phyloP scores from a whole-genome alignment of 1,140 invertebrate genomes.

The Melitaea cinxia region DNA sequence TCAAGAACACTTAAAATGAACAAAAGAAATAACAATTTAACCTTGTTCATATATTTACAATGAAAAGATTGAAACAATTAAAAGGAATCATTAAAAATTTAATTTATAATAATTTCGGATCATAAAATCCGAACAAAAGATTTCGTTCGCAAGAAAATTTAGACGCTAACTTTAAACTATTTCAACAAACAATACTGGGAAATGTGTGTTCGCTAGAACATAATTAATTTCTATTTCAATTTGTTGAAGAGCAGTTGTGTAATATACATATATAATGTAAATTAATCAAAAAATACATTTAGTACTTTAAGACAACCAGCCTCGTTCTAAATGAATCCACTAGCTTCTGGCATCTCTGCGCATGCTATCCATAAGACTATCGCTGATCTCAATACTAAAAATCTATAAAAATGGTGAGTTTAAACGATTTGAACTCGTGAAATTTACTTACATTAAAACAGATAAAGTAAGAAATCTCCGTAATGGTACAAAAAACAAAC shows the following conservation, averaged over 20 bases:
- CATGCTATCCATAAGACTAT: no score
- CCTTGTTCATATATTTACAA: background rate
- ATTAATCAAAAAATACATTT: no score
- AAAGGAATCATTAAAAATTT: background rate
- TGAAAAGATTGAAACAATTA: background rate
- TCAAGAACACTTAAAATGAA: background rate
- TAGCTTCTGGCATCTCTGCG: no score
- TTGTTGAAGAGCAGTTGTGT: background rate
- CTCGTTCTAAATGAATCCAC: no score
- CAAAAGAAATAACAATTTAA: background rate
- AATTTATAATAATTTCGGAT: background rate
- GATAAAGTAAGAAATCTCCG: no score
- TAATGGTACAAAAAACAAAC: no score
- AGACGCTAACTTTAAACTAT: background rate
- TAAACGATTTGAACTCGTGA: no score
- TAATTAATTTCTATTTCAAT: background rate
- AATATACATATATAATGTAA: no score
- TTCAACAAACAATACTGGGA: background rate
- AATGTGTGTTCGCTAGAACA: background rate
- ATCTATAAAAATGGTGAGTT: no score
- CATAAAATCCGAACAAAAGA: slow-evolving; percentile 6
- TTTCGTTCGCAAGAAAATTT: background rate
- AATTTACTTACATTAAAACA: no score
- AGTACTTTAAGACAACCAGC: no score
- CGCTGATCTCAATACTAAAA: no score